phyloP scores from a whole-genome alignment of 2,113 vertebrate genomes.

The human region GRCh38 chr7:1101501-1102000 shows the following conservation, averaged over 20 bases:
- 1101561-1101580: not conserved
- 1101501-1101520: not conserved
- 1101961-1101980: not conserved
- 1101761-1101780: not conserved
- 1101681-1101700: not conserved
- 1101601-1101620: not conserved
- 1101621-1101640: not conserved
- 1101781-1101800: not conserved
- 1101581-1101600: not conserved
- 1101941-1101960: not conserved
- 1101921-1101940: not conserved
- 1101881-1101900: not conserved
- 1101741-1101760: not conserved
- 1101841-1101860: not conserved
- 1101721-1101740: not conserved
- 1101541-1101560: not conserved
- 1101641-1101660: rapidly evolving
- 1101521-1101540: not conserved
- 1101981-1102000: not conserved
- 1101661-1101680: not conserved
- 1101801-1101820: not conserved
- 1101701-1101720: not conserved
- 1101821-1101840: rapidly evolving
- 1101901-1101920: too few relatives aligned
- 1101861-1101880: not conserved